A percentile compares a stretch with the other conserved stretches of the same genome.
phyloP scores from a whole-genome alignment of 2,113 vertebrate species.

The Phalacrocorax pelagicus region DNA sequence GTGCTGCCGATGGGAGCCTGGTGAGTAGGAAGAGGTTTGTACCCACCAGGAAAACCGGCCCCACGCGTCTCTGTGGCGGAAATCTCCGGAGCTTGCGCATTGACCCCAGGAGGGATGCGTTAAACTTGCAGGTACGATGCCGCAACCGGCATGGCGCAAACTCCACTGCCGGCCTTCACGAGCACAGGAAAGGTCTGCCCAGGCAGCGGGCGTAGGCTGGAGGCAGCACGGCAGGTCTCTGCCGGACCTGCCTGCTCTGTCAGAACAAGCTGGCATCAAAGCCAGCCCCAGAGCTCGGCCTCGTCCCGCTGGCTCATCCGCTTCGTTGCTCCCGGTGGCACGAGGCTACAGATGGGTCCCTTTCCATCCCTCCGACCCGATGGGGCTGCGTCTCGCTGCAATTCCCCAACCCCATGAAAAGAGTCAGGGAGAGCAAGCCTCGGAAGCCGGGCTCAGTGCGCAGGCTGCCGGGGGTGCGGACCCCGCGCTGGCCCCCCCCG shows the following conservation, averaged over 20 bases:
- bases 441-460: rapidly evolving
- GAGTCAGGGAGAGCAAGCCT: neutral
- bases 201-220: neutral
- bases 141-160: rapidly evolving
- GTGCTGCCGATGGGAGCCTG: neutral
- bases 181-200: neutral
- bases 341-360: neutral
- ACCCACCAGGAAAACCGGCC: neutral
- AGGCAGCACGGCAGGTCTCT: no score
- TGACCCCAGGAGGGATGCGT: neutral
- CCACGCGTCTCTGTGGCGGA: rapidly evolving
- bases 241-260: rapidly evolving
- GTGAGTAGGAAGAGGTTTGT: neutral
- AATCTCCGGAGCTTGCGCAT: neutral
- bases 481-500: rapidly evolving
- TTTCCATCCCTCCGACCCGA: rapidly evolving
- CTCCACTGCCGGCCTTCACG: neutral
- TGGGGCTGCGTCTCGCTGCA: rapidly evolving
- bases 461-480: neutral
- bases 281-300: neutral
- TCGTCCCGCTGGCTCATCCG: rapidly evolving
- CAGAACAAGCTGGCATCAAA: neutral
- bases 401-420: rapidly evolving
- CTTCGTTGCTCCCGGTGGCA: no score
- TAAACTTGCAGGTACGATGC: neutral